Evolutionary conservation across 2,113 vertebrate species (phyloP).

Genomic region (Rutilus rutilus): DNA sequence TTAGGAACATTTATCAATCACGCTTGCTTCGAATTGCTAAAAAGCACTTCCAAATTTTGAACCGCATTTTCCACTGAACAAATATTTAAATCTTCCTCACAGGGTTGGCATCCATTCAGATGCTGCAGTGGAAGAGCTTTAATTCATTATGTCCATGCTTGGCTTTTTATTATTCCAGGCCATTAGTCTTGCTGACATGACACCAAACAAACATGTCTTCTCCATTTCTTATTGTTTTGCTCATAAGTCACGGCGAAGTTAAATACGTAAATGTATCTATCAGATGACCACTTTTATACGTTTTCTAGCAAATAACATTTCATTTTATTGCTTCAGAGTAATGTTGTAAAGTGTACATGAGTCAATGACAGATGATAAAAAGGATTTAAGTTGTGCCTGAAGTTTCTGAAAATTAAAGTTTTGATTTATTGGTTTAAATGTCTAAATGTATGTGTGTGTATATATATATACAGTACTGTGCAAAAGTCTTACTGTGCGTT

Average conservation of each 20-base stretch:
- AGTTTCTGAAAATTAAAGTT: not conserved
- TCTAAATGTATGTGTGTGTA: too few species aligned
- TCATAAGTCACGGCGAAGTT: slow-evolving; percentile 14
- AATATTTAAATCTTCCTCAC: slow-evolving; percentile 18
- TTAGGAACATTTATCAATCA: not conserved
- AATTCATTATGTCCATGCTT: not conserved
- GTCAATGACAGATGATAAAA: not conserved
- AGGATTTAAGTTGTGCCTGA: not conserved
- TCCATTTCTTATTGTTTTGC: slow-evolving; percentile 2
- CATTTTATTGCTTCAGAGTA: not conserved
- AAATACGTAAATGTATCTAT: not conserved
- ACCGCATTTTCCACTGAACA: slow-evolving; percentile 1
- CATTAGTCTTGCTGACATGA: slow-evolving; percentile 20
- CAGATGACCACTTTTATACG: not conserved
- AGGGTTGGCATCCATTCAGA: not conserved
- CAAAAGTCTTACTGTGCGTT: too few species aligned
- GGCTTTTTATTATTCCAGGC: slow-evolving; percentile 14
- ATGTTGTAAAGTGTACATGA: not conserved
- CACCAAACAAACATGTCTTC: slow-evolving; percentile 17
- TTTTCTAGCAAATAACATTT: not conserved
- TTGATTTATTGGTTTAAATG: not conserved
- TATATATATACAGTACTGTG: too few species aligned
- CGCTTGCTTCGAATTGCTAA: not conserved
- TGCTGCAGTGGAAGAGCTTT: not conserved
- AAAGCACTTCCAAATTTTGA: not conserved